Base-by-base conservation (phyloP, 1,140 invertebrate species). In the Linepithema humile region DNA sequence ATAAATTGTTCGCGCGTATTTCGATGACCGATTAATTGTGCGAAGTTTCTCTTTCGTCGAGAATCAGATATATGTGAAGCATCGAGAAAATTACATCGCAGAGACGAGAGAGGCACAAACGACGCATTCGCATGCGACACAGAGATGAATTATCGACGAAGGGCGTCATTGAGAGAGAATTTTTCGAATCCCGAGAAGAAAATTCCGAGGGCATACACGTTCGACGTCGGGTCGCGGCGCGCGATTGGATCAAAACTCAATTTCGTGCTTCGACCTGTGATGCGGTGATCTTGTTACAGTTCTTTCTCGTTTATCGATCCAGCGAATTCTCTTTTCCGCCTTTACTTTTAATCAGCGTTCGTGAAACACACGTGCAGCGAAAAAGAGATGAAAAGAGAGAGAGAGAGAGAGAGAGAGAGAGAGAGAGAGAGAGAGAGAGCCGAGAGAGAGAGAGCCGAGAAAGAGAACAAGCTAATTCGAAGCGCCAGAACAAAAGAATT, bases 181-280 rank as follows among this genome's bases (percentile, higher is more conserved):
- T 53, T 29, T 69, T 23, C 23, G 6, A 10, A 3, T 9, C 5
- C 17, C 2, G 62, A 2, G 64, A 20, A 57, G 20, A 26, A 73
- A 73, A 82, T 82, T 73, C 55, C 15, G 40, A 57, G n/a, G 26
- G 40, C 15, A 35, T 20, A 55, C 38, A 43, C 17, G 6, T 17
- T 20, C 4, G 53, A 38, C 15, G 38, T 59, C 69, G 53, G 40
- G 40, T 17, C 78, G 40, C 26, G 65, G 55, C 62, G 48, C 43
- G 57, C 78, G 78, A 82, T 82, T 82, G 69, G 70, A 82, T 82
- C 53, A 74, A 74, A 82, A 82, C 32, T 74, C 69, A 82, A 82
- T 82, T 82, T 74, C 67, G 38, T 40, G 69, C 20, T 40, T 38
- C 78, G 67, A 82, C 69, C 29, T 74, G 55, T 60, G 48, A 72